phyloP scores from a whole-genome alignment of 2,797 vertebrate species.

The Acrossocheilus wenchowensis region DNA sequence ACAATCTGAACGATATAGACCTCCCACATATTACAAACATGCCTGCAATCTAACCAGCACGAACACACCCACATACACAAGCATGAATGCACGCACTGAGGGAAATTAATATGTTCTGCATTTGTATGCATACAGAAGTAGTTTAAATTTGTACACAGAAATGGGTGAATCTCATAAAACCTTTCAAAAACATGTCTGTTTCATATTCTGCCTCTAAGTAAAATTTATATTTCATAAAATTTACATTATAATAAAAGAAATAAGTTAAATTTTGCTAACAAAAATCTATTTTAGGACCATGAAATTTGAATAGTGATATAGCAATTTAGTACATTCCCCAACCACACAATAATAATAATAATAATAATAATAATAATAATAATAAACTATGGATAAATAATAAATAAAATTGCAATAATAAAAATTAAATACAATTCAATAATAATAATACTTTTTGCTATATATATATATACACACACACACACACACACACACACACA shows the following conservation, averaged over 20 bases:
- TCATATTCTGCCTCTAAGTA: neutral
- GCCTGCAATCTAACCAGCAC: slow-evolving; percentile 13
- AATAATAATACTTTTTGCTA: neutral
- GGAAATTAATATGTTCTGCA: neutral
- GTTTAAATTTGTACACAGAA: neutral
- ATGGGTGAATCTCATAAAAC: neutral
- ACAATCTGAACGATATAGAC: neutral
- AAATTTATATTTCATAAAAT: neutral
- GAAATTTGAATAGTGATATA: neutral
- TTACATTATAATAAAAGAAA: neutral
- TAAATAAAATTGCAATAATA: neutral
- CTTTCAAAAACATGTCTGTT: neutral
- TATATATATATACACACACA: no score
- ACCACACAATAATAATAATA: neutral
- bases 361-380: neutral
- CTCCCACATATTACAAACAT: slow-evolving; percentile 49
- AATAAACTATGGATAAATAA: neutral
- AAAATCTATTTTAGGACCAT: neutral
- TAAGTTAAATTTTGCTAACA: neutral
- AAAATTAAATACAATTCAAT: neutral
- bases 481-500: no score
- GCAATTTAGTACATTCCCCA: neutral
- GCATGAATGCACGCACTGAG: slow-evolving; percentile 14
- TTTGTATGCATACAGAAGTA: neutral
- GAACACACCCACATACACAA: slow-evolving; percentile 9